phyloP scores from a whole-genome alignment of 2,797 vertebrate genomes.

The Triplophysa yarkandensis region DNA sequence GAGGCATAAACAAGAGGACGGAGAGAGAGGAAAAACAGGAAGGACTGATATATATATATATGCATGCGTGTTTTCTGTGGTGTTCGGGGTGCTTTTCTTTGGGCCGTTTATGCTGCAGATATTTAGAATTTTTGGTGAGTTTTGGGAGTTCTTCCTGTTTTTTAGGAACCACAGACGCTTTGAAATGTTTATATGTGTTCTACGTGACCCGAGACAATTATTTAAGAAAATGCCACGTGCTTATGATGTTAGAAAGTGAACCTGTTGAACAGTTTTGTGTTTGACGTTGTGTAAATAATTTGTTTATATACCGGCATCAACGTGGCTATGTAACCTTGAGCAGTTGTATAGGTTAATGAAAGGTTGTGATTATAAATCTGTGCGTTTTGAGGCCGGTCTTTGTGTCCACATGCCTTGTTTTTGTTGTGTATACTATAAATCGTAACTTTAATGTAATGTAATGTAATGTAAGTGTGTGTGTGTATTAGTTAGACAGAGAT shows the following conservation, averaged over 20 bases:
- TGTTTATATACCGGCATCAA: conserved; percentile 6
- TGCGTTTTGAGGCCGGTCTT: conserved; percentile 3
- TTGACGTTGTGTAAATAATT: not conserved
- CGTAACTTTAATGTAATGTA: not conserved
- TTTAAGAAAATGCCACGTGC: not conserved
- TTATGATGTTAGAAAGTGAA: not conserved
- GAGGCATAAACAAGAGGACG: conserved; percentile 11
- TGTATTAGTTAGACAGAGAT: conserved; percentile 35
- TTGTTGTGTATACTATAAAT: not conserved
- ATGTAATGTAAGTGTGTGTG: not conserved
- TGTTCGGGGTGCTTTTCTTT: not conserved
- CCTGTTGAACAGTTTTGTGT: not conserved
- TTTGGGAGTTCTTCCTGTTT: not conserved
- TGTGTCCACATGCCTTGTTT: not conserved
- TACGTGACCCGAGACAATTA: not conserved
- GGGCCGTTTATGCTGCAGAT: not conserved
- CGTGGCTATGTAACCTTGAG: conserved; percentile 42
- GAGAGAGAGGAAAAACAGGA: not conserved
- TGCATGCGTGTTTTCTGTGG: not conserved
- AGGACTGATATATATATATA: not conserved
- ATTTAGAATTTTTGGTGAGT: conserved; percentile 10
- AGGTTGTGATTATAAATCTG: conserved; percentile 20
- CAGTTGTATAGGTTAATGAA: conserved; percentile 39
- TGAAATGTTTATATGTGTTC: conserved; percentile 4
- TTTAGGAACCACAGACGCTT: not conserved